phyloP scores from a whole-genome alignment of 2,797 vertebrate genomes.

The Pristis pectinata region DNA sequence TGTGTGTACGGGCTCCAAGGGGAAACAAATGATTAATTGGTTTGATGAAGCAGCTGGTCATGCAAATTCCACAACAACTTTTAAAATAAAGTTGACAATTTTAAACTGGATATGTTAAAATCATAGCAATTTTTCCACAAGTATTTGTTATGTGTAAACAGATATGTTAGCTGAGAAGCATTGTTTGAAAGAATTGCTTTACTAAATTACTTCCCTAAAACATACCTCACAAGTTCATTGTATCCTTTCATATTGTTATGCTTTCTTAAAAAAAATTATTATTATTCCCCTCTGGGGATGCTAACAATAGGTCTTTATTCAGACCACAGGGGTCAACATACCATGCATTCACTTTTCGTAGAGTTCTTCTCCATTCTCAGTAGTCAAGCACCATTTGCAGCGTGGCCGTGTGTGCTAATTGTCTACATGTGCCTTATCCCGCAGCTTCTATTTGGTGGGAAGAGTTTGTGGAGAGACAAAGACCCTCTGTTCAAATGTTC shows the following conservation, averaged over 20 bases:
- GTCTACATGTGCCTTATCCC: constrained; percentile 48
- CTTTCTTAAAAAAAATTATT: constrained; percentile 1
- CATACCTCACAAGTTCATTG: not conserved
- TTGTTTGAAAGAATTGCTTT: not conserved
- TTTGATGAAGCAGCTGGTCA: not conserved
- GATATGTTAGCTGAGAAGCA: not conserved
- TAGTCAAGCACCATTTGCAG: constrained; percentile 24
- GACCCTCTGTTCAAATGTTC: constrained; percentile 16
- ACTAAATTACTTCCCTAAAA: not conserved
- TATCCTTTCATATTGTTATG: constrained; percentile 8
- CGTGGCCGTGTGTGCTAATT: constrained; percentile 45
- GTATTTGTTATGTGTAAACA: not conserved
- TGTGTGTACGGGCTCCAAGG: not conserved
- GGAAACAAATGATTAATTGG: not conserved
- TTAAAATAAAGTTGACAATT: not conserved
- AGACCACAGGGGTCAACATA: constrained; percentile 10
- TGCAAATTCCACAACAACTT: not conserved
- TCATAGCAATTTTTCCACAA: not conserved
- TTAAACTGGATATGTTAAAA: not conserved
- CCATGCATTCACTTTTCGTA: constrained; percentile 22
- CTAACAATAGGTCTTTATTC: constrained; percentile 29
- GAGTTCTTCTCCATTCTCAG: constrained; percentile 24
- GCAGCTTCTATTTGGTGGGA: constrained; percentile 39
- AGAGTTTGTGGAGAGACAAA: constrained; percentile 29
- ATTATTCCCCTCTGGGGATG: constrained; percentile 15